These are phyloP conservation scores for Microtus oregoni DNA, from an alignment of 2,113 vertebrate genomes.

Conservation along the genomic window DNA sequence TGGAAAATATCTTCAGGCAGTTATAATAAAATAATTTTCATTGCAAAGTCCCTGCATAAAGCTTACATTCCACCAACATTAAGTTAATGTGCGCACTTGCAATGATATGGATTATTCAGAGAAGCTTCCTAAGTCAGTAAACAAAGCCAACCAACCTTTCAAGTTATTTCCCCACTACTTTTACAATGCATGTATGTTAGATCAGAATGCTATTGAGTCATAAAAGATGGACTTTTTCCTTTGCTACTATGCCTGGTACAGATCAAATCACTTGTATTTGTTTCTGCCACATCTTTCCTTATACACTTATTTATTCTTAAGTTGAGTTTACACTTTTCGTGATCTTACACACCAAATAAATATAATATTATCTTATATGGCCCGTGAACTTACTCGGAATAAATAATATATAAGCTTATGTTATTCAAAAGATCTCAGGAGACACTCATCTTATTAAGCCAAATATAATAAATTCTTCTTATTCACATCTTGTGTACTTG, in stretches of 20 bases:
- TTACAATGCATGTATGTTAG: neutral
- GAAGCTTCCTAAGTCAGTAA: neutral
- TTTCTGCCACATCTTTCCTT: neutral
- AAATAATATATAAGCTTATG: neutral
- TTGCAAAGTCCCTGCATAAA: neutral
- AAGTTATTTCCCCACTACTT: neutral
- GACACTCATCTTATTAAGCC: neutral
- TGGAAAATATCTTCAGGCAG: neutral
- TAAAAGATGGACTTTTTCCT: neutral
- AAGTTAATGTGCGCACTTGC: neutral
- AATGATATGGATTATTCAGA: neutral
- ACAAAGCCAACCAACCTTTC: neutral
- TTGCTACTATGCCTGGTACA: neutral
- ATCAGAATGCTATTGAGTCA: neutral
- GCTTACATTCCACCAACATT: neutral
- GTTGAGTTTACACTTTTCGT: neutral
- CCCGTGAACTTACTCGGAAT: neutral
- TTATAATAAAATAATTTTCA: neutral
- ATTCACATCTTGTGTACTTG: neutral
- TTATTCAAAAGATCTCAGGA: neutral
- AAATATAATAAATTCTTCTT: neutral
- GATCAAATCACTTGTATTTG: neutral
- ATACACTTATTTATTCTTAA: neutral
- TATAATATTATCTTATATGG: neutral
- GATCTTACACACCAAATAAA: neutral